Base-by-base conservation (phyloP, 2,113 vertebrate species). In the Rhinolophus sinicus region DNA sequence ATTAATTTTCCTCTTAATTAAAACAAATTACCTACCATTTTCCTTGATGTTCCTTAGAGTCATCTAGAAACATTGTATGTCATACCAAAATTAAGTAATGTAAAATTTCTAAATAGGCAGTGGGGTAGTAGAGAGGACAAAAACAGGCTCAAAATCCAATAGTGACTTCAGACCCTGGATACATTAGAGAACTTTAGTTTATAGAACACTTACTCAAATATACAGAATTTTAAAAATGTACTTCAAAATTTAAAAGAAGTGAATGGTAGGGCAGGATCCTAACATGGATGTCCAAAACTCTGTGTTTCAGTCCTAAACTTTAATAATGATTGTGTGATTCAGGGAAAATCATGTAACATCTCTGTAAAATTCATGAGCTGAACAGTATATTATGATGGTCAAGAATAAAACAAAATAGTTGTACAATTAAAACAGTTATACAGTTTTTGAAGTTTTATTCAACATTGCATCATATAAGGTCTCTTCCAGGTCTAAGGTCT, bases 1-100 rank as follows among this genome's bases (percentile, higher is more conserved):
- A 91, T 93, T 22, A 67, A 81, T 78, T 80, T 81, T 93, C 14
- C 85, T 89, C 21, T 88, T 87, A 72, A 86, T 85, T 52, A 90
- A 69, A 94, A 73, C 21, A 83, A n/a, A 60, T 87, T 14, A 65
- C 40, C 13, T 35, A 35, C 2, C 30, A 50, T 16, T 72, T 70
- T 72, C 15, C 38, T 78, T 92, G 12, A 35, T 65, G 52, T 72
- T 2, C 4, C 8, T 86, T 75, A 58, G 56, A 64, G 72, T 86
- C 33, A 87, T 77, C 26, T 72, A 77, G 14, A 7, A 88, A 47
- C 60, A n/a, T 56, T 84, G 69, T 18, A 21, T 64, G 1, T 9
- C 11, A 65, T 44, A 72, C 7, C 58, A 90, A 89, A 90, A 77
- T 81, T 70, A 58, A 84, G 58, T 10, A 85, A 19, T 35, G 2